Evolutionary conservation across 2,797 vertebrate genomes (phyloP).

Genomic region (Capromys pilorides): DNA sequence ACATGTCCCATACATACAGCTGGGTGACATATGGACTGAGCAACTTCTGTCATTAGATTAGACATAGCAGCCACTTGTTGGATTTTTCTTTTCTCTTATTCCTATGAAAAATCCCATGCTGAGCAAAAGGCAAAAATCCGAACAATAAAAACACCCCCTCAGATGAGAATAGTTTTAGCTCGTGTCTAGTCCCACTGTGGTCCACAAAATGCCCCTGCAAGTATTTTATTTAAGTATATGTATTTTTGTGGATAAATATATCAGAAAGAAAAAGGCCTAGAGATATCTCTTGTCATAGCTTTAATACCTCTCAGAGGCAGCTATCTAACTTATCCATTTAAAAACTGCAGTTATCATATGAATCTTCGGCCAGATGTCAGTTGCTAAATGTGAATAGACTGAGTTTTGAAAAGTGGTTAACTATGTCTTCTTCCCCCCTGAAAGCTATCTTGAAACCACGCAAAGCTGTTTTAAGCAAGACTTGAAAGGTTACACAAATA

Average conservation of each 20-base stretch:
- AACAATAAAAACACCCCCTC: not conserved
- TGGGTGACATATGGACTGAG: not conserved
- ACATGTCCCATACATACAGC: not conserved
- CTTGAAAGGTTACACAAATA: conserved; percentile 10
- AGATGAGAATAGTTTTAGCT: not conserved
- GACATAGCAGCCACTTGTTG: not conserved
- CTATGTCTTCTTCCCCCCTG: not conserved
- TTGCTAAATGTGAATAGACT: conserved; percentile 54
- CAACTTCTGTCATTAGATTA: not conserved
- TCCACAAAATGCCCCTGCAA: not conserved
- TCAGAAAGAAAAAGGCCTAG: conserved; percentile 9
- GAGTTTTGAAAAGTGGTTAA: conserved; percentile 18
- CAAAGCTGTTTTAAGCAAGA: conserved; percentile 8
- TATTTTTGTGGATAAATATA: conserved; percentile 19
- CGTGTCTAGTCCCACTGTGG: not conserved
- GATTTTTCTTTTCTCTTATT: conserved; percentile 10
- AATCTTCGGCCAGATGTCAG: not conserved
- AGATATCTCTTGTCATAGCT: not conserved
- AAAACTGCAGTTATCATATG: not conserved
- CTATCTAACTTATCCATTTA: not conserved
- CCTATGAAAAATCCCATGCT: not conserved
- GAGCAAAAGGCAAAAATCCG: not conserved
- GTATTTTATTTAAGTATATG: not conserved
- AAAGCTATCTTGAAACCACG: conserved; percentile 13
- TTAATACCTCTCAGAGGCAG: not conserved